Evolutionary conservation across 2,797 vertebrate genomes (phyloP).

Genomic region (Chromis chromis): DNA sequence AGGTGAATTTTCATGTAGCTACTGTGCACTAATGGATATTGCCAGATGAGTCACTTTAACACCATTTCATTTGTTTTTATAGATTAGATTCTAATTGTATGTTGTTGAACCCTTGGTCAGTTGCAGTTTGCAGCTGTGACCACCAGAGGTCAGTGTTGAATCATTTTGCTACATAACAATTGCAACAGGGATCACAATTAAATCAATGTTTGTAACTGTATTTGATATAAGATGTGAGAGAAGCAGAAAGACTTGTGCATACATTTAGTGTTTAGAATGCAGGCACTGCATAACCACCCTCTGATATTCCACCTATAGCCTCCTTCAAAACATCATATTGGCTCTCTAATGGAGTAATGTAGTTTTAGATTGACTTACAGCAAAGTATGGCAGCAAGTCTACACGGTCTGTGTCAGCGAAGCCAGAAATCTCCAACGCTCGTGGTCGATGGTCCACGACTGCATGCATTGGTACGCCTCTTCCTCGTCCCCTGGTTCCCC

Average conservation of each 20-base stretch:
- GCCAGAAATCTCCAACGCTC: slow-evolving; percentile 92
- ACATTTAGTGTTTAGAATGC: background rate
- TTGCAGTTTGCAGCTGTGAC: background rate
- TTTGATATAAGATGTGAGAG: background rate
- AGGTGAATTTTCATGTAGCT: background rate
- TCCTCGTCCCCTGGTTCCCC: slow-evolving; percentile 88
- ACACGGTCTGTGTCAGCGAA: slow-evolving; percentile 91
- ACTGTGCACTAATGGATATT: background rate
- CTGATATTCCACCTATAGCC: background rate
- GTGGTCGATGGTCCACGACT: slow-evolving; percentile 93
- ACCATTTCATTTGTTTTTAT: background rate
- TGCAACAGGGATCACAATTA: background rate
- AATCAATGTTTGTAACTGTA: background rate
- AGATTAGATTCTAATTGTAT: too few species aligned
- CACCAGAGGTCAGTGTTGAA: slow-evolving; percentile 35
- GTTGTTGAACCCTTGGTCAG: background rate
- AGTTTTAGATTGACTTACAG: slow-evolving; percentile 86
- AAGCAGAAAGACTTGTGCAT: background rate
- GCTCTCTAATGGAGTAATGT: background rate
- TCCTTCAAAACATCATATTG: background rate
- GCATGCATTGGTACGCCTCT: slow-evolving; percentile 88
- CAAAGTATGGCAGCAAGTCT: slow-evolving; percentile 96
- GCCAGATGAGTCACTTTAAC: background rate
- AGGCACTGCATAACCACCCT: background rate
- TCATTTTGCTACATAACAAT: background rate